Conservation (phyloP, 2,113 vertebrate species). For the Oenanthe melanoleuca region DNA sequence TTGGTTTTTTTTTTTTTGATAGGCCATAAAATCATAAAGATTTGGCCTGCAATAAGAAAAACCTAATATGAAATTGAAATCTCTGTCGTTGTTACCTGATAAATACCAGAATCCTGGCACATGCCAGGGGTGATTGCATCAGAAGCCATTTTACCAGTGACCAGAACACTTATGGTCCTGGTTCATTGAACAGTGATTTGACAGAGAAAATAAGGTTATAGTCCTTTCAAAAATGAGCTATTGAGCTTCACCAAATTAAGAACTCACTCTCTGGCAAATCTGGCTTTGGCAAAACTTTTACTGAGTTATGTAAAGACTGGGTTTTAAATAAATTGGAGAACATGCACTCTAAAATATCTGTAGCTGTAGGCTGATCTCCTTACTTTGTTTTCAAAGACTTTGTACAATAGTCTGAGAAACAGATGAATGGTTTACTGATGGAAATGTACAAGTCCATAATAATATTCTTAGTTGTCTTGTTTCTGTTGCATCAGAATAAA, state of each 20-base stretch:
- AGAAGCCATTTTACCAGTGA: slow-evolving; percentile 21
- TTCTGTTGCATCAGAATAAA: neutral
- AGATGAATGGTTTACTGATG: neutral
- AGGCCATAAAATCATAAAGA: neutral
- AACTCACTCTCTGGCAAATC: neutral
- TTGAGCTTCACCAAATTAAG: neutral
- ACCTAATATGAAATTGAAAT: neutral
- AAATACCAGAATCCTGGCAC: neutral
- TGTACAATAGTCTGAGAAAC: neutral
- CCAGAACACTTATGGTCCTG: slow-evolving; percentile 11
- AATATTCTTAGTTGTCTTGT: neutral
- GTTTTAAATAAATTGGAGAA: slow-evolving; percentile 22
- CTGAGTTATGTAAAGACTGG: neutral
- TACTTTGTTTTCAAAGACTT: neutral
- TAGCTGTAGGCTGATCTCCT: neutral
- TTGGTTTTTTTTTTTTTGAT: neutral
- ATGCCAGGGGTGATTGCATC: slow-evolving; percentile 12
- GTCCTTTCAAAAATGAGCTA: slow-evolving; percentile 31
- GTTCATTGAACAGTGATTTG: slow-evolving; percentile 50
- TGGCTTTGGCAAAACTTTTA: slow-evolving; percentile 10
- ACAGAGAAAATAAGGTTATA: slow-evolving; percentile 55
- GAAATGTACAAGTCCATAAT: neutral
- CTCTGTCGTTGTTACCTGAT: neutral
- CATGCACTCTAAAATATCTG: neutral
- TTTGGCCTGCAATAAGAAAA: neutral